Evolutionary conservation across 2,888 invertebrate species (phyloP).

Genomic region (Pteria penguin): DNA sequence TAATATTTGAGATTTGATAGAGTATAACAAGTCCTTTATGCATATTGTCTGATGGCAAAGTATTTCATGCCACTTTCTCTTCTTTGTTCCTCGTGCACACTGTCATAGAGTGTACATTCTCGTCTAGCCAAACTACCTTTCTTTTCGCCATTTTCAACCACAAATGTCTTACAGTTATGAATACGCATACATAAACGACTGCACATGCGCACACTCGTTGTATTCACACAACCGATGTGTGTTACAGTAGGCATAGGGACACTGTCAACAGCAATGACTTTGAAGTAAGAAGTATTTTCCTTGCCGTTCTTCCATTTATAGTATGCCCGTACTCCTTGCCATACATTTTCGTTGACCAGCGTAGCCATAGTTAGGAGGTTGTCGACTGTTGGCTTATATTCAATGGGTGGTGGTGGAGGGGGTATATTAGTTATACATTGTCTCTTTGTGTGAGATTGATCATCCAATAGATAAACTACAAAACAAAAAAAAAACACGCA

Average conservation of each 20-base stretch:
- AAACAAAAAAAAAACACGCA: no score
- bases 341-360: constrained; percentile 22
- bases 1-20: no score
- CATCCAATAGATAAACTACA: background rate
- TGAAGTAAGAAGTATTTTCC: constrained; percentile 48
- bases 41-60: background rate
- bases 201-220: constrained; percentile 48
- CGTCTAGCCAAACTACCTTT: constrained; percentile 19
- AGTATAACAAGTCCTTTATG: no score
- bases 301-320: constrained; percentile 51
- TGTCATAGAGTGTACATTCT: constrained; percentile 44
- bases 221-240: constrained; percentile 46
- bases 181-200: constrained; percentile 59
- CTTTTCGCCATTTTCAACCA: constrained; percentile 3
- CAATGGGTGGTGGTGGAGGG: background rate
- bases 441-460: background rate
- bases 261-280: constrained; percentile 38
- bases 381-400: background rate
- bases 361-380: background rate
- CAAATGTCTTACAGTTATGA: constrained; percentile 52
- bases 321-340: constrained; percentile 17
- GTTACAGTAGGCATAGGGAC: constrained; percentile 36
- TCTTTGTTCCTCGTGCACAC: background rate
- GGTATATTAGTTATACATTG: background rate
- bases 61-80: background rate